phyloP scores from a whole-genome alignment of 2,797 vertebrate species.

The Argyrosomus regius region DNA sequence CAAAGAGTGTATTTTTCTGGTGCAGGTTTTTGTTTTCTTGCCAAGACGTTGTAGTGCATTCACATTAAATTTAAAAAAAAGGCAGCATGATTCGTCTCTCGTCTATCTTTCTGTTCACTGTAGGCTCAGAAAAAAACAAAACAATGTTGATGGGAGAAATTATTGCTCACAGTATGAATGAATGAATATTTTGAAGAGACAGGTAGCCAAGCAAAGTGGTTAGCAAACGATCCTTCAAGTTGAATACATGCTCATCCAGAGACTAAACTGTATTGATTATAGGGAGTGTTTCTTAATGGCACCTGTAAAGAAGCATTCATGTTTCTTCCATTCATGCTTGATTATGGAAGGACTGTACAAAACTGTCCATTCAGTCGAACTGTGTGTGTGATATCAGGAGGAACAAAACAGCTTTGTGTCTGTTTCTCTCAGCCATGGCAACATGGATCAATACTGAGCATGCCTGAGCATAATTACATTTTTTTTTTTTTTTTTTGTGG shows the following conservation, averaged over 20 bases:
- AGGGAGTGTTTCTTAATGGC: constrained; percentile 25
- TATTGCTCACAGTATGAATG: not conserved
- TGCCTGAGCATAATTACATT: constrained; percentile 39
- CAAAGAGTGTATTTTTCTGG: not conserved
- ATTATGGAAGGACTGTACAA: constrained; percentile 17
- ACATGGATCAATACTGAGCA: constrained; percentile 58
- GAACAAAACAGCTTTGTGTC: constrained; percentile 29
- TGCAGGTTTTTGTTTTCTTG: not conserved
- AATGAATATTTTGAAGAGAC: not conserved
- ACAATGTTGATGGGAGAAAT: not conserved
- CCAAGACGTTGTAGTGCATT: not conserved
- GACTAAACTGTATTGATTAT: constrained; percentile 33
- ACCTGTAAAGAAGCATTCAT: constrained; percentile 18
- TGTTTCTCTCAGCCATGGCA: constrained; percentile 33
- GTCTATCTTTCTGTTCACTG: not conserved
- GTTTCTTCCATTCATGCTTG: constrained; percentile 20
- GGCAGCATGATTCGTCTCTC: not conserved
- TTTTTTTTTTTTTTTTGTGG: not conserved
- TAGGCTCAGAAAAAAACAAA: not conserved
- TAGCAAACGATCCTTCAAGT: constrained; percentile 4
- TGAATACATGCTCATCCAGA: constrained; percentile 12
- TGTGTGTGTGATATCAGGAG: constrained; percentile 8
- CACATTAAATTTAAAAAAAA: not conserved
- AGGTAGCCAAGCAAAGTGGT: not conserved
- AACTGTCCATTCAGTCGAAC: constrained; percentile 32